Evolutionary conservation across 2,113 vertebrate genomes (phyloP).

Genomic region (Thunnus thynnus): DNA sequence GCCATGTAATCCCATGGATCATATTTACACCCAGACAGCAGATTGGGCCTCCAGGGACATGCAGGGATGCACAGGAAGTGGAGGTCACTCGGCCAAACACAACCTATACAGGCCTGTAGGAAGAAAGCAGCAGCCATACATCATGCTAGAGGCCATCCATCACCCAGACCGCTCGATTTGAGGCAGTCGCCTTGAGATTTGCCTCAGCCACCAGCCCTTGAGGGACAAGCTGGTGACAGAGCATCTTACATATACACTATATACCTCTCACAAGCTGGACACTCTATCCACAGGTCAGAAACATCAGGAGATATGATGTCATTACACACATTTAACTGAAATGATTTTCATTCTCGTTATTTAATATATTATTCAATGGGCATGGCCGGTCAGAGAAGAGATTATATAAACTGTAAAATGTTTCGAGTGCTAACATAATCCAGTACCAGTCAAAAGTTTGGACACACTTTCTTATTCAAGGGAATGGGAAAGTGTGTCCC

Average conservation of each 20-base stretch:
- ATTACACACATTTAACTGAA: constrained; percentile 13
- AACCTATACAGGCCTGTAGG: constrained; percentile 51
- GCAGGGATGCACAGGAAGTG: constrained; percentile 55
- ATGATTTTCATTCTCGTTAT: background rate
- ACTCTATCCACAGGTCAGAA: constrained; percentile 38
- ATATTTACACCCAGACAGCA: constrained; percentile 78
- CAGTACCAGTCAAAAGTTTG: too few species aligned
- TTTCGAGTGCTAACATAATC: too few species aligned
- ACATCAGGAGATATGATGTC: constrained; percentile 19
- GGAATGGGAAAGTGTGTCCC: too few species aligned
- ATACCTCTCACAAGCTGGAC: constrained; percentile 26
- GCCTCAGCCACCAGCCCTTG: constrained; percentile 31
- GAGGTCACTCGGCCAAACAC: constrained; percentile 77
- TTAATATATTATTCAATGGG: background rate
- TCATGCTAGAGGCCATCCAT: constrained; percentile 75
- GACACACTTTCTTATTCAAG: too few species aligned
- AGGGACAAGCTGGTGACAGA: constrained; percentile 61
- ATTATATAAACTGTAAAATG: background rate
- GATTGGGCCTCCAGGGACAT: constrained; percentile 63
- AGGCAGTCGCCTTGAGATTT: constrained; percentile 65
- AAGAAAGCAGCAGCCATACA: constrained; percentile 67
- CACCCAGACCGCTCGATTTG: constrained; percentile 72
- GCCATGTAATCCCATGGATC: constrained; percentile 62
- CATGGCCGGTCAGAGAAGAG: background rate
- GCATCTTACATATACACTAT: constrained; percentile 36